These are phyloP conservation scores for Cantharis rufa DNA, from an alignment of 2,888 invertebrate genomes.

Conservation along the genomic window DNA sequence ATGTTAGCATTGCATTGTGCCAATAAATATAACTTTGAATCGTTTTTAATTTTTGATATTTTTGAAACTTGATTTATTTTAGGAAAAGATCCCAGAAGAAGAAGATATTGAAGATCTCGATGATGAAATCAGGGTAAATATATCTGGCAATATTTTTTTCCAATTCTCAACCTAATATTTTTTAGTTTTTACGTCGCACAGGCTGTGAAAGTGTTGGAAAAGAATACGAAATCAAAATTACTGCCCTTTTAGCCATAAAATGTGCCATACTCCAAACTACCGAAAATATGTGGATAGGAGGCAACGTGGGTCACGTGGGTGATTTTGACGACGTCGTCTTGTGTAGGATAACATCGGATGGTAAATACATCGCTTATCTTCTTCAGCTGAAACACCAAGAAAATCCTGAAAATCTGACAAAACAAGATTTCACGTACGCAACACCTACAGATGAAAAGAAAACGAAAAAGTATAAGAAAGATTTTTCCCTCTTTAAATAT, in stretches of 20 bases:
- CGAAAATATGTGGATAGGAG: slow-evolving; percentile 2
- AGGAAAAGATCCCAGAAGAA: neutral
- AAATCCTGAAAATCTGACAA: neutral
- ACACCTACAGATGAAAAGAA: neutral
- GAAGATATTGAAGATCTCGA: neutral
- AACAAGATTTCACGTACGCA: neutral
- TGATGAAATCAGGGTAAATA: neutral
- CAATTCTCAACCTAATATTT: neutral
- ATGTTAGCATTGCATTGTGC: neutral
- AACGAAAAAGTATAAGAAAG: neutral
- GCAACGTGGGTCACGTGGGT: slow-evolving; percentile 8
- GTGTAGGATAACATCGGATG: neutral
- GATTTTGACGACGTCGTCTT: slow-evolving; percentile 14
- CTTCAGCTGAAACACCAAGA: slow-evolving; percentile 10
- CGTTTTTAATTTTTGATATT: too few relatives aligned
- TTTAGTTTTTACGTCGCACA: neutral
- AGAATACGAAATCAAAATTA: slow-evolving; percentile 7
- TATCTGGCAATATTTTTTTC: neutral
- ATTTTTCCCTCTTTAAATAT: slow-evolving; percentile 2
- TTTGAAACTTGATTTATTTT: neutral
- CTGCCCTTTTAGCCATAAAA: slow-evolving; percentile 2
- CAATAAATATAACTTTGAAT: neutral
- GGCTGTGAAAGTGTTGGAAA: slow-evolving; percentile 1
- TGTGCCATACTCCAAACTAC: neutral
- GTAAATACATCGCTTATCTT: neutral